These are phyloP conservation scores for Cyprinus carpio DNA, from an alignment of 2,113 vertebrate species.

Conservation along the genomic window DNA sequence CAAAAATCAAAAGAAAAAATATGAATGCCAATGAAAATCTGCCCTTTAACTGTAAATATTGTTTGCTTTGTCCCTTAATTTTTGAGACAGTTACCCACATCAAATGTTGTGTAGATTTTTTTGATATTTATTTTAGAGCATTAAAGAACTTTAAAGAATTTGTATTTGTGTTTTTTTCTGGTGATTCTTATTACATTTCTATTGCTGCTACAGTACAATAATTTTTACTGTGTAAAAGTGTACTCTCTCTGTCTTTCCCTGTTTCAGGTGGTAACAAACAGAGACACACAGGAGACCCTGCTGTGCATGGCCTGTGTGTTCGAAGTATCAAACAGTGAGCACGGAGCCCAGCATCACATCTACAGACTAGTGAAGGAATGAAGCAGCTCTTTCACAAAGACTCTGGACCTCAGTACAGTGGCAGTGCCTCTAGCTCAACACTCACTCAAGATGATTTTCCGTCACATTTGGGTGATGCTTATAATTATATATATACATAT, in stretches of 20 bases:
- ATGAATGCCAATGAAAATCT: neutral
- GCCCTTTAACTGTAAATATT: too few species aligned
- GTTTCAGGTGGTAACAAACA: slow-evolving; percentile 94
- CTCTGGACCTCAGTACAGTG: slow-evolving; percentile 91
- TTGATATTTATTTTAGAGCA: neutral
- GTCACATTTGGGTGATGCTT: slow-evolving; percentile 83
- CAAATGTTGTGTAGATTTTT: too few species aligned
- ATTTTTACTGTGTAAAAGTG: neutral
- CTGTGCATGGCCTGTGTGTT: slow-evolving; percentile 99
- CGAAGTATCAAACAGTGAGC: slow-evolving; percentile 98
- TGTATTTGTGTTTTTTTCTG: neutral
- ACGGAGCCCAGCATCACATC: slow-evolving; percentile 98
- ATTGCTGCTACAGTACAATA: neutral
- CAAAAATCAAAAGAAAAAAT: neutral
- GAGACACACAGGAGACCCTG: slow-evolving; percentile 98
- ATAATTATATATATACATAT: slow-evolving; percentile 60
- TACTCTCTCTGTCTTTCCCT: neutral
- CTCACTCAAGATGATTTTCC: slow-evolving; percentile 82
- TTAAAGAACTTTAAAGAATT: neutral
- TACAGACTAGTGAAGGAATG: slow-evolving; percentile 99
- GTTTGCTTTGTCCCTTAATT: too few species aligned
- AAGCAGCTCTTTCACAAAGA: slow-evolving; percentile 76
- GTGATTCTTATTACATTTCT: neutral
- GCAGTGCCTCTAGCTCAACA: slow-evolving; percentile 89
- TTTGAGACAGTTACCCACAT: too few species aligned